A percentile compares a stretch with the other conserved stretches of the same genome.
Evolutionary conservation across 2,797 vertebrate species (phyloP).

Genomic region (Bradypodion pumilum): DNA sequence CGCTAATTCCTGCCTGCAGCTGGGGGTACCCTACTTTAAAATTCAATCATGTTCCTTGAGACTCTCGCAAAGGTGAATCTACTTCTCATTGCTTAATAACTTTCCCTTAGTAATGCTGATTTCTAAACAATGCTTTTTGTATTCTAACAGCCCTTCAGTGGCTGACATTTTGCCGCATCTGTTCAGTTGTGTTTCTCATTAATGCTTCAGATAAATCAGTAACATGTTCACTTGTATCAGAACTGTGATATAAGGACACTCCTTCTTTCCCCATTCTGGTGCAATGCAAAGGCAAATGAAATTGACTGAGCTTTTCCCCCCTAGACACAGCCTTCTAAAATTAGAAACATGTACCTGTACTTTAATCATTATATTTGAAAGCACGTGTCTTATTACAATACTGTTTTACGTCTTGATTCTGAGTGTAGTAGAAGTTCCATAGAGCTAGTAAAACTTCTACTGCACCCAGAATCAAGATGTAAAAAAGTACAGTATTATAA

Average conservation of each 20-base stretch:
- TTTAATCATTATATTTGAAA: constrained; percentile 15
- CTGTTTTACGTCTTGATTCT: not conserved
- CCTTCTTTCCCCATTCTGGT: not conserved
- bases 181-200: constrained; percentile 22
- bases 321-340: constrained; percentile 1
- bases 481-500: not conserved
- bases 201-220: constrained; percentile 29
- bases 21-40: not conserved
- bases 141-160: constrained; percentile 28
- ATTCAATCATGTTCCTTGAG: constrained; percentile 11
- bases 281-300: constrained; percentile 4
- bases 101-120: constrained; percentile 27
- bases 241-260: not conserved
- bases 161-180: constrained; percentile 39
- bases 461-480: not conserved
- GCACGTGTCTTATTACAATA: not conserved
- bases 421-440: not conserved
- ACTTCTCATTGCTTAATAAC: constrained; percentile 25
- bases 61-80: constrained; percentile 16
- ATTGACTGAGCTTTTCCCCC: constrained; percentile 10
- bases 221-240: constrained; percentile 15
- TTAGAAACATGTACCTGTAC: constrained; percentile 21
- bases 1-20: not conserved
- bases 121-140: constrained; percentile 26
- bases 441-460: not conserved